Evolutionary conservation across 2,113 vertebrate genomes (phyloP).

Genomic region (Varanus komodoensis): DNA sequence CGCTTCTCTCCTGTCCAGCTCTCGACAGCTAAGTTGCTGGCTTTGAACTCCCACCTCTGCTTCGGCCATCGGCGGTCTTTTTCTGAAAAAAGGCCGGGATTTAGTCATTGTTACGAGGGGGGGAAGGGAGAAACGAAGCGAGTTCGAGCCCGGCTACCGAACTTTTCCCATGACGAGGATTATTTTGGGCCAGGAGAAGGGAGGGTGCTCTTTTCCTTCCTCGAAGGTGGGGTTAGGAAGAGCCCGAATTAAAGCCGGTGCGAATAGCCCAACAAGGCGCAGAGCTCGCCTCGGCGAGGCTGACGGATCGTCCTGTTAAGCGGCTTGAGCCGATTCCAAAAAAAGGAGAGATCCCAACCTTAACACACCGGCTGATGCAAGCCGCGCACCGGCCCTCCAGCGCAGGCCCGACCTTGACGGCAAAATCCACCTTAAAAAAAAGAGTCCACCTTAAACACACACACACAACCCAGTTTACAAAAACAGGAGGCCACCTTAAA

Average conservation of each 20-base stretch:
- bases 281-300: background rate
- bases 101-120: slow-evolving; percentile 66
- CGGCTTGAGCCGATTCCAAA: background rate
- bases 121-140: background rate
- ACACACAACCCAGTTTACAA: too few relatives aligned
- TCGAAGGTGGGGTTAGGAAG: too few relatives aligned
- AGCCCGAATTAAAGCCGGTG: background rate
- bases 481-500: too few relatives aligned
- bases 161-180: background rate
- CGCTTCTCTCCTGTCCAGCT: slow-evolving; percentile 62
- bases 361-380: background rate
- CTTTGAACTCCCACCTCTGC: slow-evolving; percentile 66
- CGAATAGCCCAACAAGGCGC: too few relatives aligned
- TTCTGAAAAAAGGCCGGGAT: slow-evolving; percentile 58
- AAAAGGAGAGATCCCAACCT: too few relatives aligned
- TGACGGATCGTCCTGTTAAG: background rate
- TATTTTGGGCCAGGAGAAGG: background rate
- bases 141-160: slow-evolving; percentile 26
- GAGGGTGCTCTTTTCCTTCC: too few relatives aligned
- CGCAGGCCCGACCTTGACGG: slow-evolving; percentile 20
- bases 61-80: slow-evolving; percentile 78
- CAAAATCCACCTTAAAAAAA: slow-evolving; percentile 34
- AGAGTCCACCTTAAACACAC: slow-evolving; percentile 57
- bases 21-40: slow-evolving; percentile 68
- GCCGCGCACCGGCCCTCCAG: background rate